Evolutionary conservation across 2,888 invertebrate genomes (phyloP).

Genomic region (Hirtodrosophila trivittata): DNA sequence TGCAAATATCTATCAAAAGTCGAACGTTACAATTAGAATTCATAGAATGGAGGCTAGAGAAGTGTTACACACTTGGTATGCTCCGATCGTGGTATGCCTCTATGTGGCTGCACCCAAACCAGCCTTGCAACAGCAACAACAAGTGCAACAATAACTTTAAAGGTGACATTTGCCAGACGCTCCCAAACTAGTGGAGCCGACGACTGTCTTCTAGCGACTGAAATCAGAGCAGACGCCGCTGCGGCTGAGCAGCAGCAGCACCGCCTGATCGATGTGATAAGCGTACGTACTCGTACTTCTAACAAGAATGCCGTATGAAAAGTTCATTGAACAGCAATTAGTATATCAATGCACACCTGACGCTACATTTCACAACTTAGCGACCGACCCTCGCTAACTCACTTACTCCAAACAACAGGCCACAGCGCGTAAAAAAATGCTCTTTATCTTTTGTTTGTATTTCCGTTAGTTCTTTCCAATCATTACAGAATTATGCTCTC

Average conservation of each 20-base stretch:
- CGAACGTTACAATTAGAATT: neutral
- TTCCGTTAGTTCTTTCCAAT: no score
- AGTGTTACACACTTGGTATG: conserved; percentile 57
- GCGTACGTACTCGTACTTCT: conserved; percentile 4
- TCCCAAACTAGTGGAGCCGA: conserved; percentile 15
- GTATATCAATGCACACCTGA: no score
- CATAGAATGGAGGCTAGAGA: neutral
- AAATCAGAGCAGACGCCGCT: conserved; percentile 18
- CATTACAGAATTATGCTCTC: no score
- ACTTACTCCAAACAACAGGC: no score
- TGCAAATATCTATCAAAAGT: conserved; percentile 70
- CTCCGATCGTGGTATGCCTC: conserved; percentile 33
- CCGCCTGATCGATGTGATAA: conserved; percentile 35
- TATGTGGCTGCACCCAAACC: conserved; percentile 13
- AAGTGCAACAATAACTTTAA: conserved; percentile 26
- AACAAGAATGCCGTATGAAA: no score
- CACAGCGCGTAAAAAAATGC: no score
- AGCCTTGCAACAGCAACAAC: conserved; percentile 26
- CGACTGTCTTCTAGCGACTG: conserved; percentile 32
- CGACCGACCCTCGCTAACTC: no score
- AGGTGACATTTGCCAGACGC: conserved; percentile 30
- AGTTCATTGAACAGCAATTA: no score
- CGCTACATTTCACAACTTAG: no score
- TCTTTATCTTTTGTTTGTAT: no score
- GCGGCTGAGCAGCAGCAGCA: conserved; percentile 16